Base-by-base conservation (phyloP, 2,113 vertebrate species). In the Dicrurus megarhynchus region DNA sequence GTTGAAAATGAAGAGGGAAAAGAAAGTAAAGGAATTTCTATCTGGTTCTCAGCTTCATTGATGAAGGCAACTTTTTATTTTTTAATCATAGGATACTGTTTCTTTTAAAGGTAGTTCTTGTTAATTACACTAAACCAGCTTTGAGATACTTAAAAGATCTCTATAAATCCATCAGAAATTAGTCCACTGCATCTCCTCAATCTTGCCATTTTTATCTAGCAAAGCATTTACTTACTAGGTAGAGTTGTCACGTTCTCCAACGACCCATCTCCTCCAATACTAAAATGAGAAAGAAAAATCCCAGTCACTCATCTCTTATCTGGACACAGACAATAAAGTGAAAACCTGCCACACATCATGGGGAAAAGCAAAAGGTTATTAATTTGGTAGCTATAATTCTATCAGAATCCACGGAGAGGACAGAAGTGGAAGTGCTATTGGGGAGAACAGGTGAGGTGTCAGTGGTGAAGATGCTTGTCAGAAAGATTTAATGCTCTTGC, bases 241-340 rank as follows among this genome's bases (percentile, higher is more conserved):
- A 99, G 97, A 35, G 99, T 99, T 85, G 99, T 99, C 91, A 99
- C 97, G 0, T 85, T 98, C 50, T 96, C 95, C 57, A 99, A 97
- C 10, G 97, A 98, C 5, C 59, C 41, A 76, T 99, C 98, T 46
- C 99, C 99, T 71, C 99, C 99, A 60, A 99, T 97, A 88, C 99
- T 99, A 97, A 46, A 97, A 97, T 57, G 49, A 81, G 24, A 65
- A 96, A 89, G 49, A 92, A 63, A 96, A 83, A 84, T 24, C 1
- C 9, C 42, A 55, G n/a, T 92, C 14, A 91, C 18, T 75, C 67
- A 67, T 53, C 50, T 69, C 65, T 92, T 80, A 71, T 42, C 44
- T 57, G 30, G 30, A 56, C n/a, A 85, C 10, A 82, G 22, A 35
- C 6, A 85, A 80, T 7, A 86, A 76, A 65, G 13, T 13, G 22